These are phyloP conservation scores for Sebastiscus albofasciatus DNA, from an alignment of 2,797 vertebrate genomes.

Conservation along the genomic window DNA sequence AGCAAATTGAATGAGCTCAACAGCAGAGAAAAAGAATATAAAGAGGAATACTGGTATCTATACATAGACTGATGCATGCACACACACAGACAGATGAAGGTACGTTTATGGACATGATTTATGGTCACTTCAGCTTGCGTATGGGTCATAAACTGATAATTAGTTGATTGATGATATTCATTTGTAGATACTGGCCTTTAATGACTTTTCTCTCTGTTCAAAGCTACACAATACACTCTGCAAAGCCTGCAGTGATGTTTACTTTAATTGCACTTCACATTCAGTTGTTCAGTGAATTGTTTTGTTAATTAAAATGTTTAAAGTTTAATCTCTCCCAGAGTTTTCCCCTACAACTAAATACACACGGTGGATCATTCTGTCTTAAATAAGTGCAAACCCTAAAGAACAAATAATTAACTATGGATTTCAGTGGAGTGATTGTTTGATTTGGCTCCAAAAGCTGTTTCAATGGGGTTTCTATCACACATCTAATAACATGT, in stretches of 20 bases:
- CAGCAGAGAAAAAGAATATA: neutral
- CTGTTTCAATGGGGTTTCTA: neutral
- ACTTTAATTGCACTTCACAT: neutral
- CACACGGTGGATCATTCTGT: neutral
- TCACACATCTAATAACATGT: neutral
- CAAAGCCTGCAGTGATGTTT: neutral
- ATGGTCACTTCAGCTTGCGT: neutral
- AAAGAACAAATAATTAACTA: neutral
- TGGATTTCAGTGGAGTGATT: neutral
- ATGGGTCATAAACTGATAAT: neutral
- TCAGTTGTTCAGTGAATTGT: neutral
- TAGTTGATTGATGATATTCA: neutral
- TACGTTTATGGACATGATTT: neutral
- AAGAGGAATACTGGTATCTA: neutral
- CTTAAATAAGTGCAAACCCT: neutral
- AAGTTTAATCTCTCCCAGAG: neutral
- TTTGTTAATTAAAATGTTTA: slow-evolving; percentile 1
- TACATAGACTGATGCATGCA: neutral
- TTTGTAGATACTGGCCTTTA: neutral
- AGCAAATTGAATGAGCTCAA: neutral
- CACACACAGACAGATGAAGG: neutral
- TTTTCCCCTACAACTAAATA: neutral
- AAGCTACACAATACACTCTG: neutral
- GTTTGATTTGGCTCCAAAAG: neutral
- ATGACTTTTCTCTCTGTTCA: neutral